Evolutionary conservation across 2,888 invertebrate genomes (phyloP).

Genomic region (Serrognathus titanus): DNA sequence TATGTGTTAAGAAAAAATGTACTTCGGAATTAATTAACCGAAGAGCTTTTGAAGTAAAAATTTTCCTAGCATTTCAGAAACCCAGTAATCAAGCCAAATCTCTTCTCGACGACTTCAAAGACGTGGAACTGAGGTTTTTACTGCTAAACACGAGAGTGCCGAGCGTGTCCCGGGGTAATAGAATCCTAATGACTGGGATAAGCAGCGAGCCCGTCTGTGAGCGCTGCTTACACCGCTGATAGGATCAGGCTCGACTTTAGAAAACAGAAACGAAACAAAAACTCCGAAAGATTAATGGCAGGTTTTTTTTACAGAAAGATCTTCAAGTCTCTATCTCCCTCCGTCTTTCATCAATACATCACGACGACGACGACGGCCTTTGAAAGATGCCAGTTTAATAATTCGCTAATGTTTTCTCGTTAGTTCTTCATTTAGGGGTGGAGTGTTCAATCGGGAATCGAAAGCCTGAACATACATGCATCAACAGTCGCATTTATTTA

Average conservation of each 20-base stretch:
- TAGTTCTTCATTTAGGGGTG: no score
- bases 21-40: no score
- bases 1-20: no score
- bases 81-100: constrained; percentile 32
- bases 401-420: no score
- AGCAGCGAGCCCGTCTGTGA: constrained; percentile 24
- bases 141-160: constrained; percentile 30
- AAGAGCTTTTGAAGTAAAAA: neutral
- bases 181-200: constrained; percentile 35
- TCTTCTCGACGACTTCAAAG: constrained; percentile 24
- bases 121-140: constrained; percentile 31
- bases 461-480: no score
- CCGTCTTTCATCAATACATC: no score
- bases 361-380: no score
- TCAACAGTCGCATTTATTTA: no score
- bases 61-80: neutral
- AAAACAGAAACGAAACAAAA: constrained; percentile 28
- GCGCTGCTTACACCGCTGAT: constrained; percentile 26
- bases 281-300: constrained; percentile 31
- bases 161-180: constrained; percentile 32
- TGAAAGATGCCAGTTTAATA: no score
- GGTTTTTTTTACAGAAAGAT: constrained; percentile 19
- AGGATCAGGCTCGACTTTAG: constrained; percentile 24
- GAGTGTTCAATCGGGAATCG: no score
- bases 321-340: no score